A percentile compares a stretch with the other conserved stretches of the same genome.
These are phyloP conservation scores for Lamellibrachia columna DNA, from an alignment of 2,888 invertebrate species.

Conservation along the genomic window DNA sequence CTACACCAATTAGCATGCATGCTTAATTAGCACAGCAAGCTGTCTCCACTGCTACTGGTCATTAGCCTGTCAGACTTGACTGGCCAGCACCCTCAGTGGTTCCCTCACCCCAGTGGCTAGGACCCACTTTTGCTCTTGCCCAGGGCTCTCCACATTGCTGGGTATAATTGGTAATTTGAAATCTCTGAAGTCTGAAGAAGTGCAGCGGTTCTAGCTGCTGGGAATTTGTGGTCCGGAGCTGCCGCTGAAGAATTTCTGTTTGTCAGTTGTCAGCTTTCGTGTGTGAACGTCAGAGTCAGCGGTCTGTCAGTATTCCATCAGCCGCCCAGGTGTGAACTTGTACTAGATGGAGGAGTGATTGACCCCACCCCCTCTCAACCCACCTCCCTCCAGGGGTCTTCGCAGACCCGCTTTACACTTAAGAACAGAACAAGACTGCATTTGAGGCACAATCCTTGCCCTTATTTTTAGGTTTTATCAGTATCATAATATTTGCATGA, in stretches of 20 bases:
- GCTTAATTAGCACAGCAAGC: not conserved
- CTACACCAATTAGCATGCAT: not conserved
- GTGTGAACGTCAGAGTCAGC: constrained; percentile 16
- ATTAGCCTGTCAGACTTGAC: not conserved
- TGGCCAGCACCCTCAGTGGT: not conserved
- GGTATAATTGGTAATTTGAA: constrained; percentile 12
- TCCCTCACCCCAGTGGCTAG: not conserved
- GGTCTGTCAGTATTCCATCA: not conserved
- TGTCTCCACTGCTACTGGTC: not conserved
- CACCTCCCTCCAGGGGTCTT: not conserved
- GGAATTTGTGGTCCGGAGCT: constrained; percentile 2
- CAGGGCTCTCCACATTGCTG: not conserved
- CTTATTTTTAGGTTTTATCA: not conserved
- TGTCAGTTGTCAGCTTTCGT: not conserved
- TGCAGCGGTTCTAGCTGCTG: not conserved
- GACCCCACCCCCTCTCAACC: not conserved
- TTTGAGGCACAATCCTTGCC: not conserved
- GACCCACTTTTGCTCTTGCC: not conserved
- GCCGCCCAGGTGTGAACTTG: constrained; percentile 1
- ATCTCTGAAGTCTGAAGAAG: constrained; percentile 11
- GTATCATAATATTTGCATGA: too few species aligned
- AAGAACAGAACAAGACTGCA: not conserved
- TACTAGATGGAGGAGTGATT: not conserved
- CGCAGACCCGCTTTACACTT: not conserved
- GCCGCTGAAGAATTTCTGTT: not conserved